Evolutionary conservation across 1,140 invertebrate species (phyloP), one percentile per base, ranked within the genome.

Genomic region (Drosophila quadrilineata): DNA sequence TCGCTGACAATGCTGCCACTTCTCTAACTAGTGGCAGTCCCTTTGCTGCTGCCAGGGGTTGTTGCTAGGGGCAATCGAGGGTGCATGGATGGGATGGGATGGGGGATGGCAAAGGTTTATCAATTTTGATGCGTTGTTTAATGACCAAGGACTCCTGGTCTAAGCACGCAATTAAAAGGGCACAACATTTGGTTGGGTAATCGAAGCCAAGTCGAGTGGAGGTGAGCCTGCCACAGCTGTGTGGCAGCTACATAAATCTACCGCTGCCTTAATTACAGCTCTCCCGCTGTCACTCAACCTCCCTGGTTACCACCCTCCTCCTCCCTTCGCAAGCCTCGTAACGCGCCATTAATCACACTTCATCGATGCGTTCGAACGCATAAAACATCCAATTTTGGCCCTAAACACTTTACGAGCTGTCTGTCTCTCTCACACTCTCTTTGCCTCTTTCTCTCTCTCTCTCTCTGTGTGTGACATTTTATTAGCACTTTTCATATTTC

Each of bases 271-370:
- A 82, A 82, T 82, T 82, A 85, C 77, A 43, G 40, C 19, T 35
- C 31, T n/a, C n/a, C n/a, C n/a, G n/a, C n/a, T n/a, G n/a, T n/a
- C n/a, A n/a, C n/a, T n/a, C n/a, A n/a, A n/a, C n/a, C n/a, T n/a
- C n/a, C n/a, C n/a, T n/a, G n/a, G n/a, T n/a, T n/a, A n/a, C n/a
- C n/a, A n/a, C n/a, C n/a, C n/a, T n/a, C n/a, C n/a, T n/a, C n/a
- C n/a, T n/a, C n/a, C n/a, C n/a, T n/a, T n/a, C n/a, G n/a, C n/a
- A 48, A 66, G 63, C 57, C 77, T 73, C 73, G 77, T 73, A 82
- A 74, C 62, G 77, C 60, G 70, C 73, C 79, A 82, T 82, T 82
- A 82, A 82, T 82, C 77, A 74, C 79, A 82, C 77, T 84, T 82
- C 79, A 82, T 82, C 79, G 73, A 82, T 85, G 69, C 64, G 60